Conservation (phyloP, 2,888 invertebrate species). For the Thereva unica region DNA sequence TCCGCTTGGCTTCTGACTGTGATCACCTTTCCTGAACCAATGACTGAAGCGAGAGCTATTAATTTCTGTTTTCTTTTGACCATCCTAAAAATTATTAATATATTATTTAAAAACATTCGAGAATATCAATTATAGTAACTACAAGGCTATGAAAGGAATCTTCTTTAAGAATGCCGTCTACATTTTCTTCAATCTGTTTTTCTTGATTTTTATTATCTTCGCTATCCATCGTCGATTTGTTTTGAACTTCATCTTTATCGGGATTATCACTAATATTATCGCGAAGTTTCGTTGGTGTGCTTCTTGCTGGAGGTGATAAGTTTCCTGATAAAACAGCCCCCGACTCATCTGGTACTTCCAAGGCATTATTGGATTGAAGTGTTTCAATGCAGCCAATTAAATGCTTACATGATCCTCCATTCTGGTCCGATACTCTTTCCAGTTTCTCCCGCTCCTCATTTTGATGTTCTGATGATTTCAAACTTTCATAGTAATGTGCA, state of each 20-base stretch:
- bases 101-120: neutral
- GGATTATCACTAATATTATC: slow-evolving; percentile 6
- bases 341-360: neutral
- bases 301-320: slow-evolving; percentile 28
- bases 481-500: neutral
- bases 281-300: slow-evolving; percentile 28
- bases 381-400: neutral
- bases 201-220: neutral
- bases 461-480: neutral
- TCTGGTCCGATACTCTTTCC: too few species aligned
- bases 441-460: too few species aligned
- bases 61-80: slow-evolving; percentile 58
- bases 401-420: too few species aligned
- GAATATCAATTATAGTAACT: slow-evolving; percentile 58
- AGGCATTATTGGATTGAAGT: neutral
- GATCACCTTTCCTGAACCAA: slow-evolving; percentile 68
- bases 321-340: neutral
- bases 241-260: slow-evolving; percentile 4
- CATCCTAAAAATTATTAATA: slow-evolving; percentile 63
- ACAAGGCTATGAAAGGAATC: slow-evolving; percentile 75
- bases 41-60: slow-evolving; percentile 76
- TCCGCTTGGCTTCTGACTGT: slow-evolving; percentile 50
- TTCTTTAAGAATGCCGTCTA: slow-evolving; percentile 83
- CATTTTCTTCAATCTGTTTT: slow-evolving; percentile 68
- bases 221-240: neutral